Conservation (phyloP, 2,113 vertebrate genomes). For the Malaclemys terrapin region DNA sequence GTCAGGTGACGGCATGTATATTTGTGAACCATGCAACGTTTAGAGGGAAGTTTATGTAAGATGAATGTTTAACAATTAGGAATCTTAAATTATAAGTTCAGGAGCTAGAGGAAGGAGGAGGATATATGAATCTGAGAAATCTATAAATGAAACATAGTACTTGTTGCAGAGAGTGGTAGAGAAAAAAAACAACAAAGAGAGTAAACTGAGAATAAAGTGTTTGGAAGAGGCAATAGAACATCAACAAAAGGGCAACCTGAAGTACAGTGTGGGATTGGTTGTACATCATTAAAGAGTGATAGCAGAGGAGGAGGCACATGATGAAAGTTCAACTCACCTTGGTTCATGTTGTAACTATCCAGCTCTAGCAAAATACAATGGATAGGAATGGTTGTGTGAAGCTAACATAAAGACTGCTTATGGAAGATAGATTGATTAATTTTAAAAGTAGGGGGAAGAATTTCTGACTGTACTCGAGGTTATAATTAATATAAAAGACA, state of each 20-base stretch:
- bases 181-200: not conserved
- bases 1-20: not conserved
- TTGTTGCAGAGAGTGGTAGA: constrained; percentile 25
- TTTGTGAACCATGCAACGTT: constrained; percentile 15
- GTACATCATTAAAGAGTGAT: not conserved
- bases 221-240: not conserved
- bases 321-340: constrained; percentile 14
- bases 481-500: not conserved
- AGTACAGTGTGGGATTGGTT: not conserved
- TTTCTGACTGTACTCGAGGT: not conserved
- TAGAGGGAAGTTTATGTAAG: constrained; percentile 9
- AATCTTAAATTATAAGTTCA: not conserved
- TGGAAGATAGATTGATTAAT: not conserved
- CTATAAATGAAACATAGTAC: constrained; percentile 11
- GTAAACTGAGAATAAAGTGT: not conserved
- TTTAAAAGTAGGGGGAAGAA: not conserved
- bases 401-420: constrained; percentile 11
- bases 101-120: constrained; percentile 3
- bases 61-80: constrained; percentile 9
- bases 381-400: not conserved
- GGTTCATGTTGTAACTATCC: constrained; percentile 10
- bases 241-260: not conserved
- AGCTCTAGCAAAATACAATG: not conserved
- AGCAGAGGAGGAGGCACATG: not conserved
- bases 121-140: constrained; percentile 31